Percentiles rank a stretch among this genome's conserved stretches.
phyloP scores from a whole-genome alignment of 2,888 invertebrate genomes.

The Volucella zonaria region DNA sequence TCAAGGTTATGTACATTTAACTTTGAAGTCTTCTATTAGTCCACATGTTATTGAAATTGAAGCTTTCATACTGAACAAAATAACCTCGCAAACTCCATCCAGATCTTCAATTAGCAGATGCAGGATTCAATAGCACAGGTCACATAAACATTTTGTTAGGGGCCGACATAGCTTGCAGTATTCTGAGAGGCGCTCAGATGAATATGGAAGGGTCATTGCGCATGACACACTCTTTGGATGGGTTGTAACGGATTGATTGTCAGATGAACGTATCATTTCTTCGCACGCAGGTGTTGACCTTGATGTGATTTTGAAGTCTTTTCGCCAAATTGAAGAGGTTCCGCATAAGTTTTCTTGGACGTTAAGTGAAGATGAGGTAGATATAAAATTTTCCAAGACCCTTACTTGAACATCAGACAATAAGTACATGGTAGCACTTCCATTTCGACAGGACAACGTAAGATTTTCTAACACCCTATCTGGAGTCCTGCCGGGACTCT shows the following conservation, averaged over 20 bases:
- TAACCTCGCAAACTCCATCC: constrained; percentile 8
- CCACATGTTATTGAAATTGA: background rate
- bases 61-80: background rate
- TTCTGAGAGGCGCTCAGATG: background rate
- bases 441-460: constrained; percentile 8
- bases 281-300: background rate
- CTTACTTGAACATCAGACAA: background rate
- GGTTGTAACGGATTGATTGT: background rate
- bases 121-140: background rate
- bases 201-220: no score
- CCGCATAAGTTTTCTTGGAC: background rate
- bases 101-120: background rate
- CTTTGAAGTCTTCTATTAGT: background rate
- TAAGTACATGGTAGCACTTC: background rate
- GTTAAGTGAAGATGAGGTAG: background rate
- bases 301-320: background rate
- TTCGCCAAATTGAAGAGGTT: background rate
- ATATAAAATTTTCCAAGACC: background rate
- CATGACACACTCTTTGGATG: no score
- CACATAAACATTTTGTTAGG: background rate
- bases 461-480: background rate
- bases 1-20: constrained; percentile 1
- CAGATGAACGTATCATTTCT: background rate
- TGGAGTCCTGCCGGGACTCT: no score
- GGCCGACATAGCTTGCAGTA: background rate